A percentile compares a stretch with the other conserved stretches of the same genome.
Conservation (phyloP, 1,140 invertebrate species). For the Drosophila repletoides region DNA sequence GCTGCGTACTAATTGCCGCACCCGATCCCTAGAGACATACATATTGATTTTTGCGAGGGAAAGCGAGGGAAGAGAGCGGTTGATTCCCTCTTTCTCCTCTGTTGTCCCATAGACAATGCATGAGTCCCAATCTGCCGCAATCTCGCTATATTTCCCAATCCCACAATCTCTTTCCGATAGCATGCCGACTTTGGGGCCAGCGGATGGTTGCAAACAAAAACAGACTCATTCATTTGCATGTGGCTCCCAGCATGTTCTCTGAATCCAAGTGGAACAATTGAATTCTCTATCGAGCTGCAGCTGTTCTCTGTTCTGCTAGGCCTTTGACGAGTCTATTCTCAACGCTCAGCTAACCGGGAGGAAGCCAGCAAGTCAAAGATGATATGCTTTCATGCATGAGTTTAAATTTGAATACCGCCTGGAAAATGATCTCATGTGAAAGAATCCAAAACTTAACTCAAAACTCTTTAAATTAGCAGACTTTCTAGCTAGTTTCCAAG, state of each 20-base stretch:
- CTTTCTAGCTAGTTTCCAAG: too few species aligned
- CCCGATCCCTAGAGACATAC: slow-evolving; percentile 8
- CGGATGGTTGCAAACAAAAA: neutral
- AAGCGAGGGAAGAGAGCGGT: too few species aligned
- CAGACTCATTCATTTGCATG: slow-evolving; percentile 14
- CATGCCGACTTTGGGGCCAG: too few species aligned
- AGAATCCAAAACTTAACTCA: too few species aligned
- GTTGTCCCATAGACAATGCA: slow-evolving; percentile 2
- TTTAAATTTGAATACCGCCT: too few species aligned
- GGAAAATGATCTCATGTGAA: too few species aligned
- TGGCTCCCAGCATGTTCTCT: neutral
- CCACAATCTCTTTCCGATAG: neutral
- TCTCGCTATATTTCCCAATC: neutral
- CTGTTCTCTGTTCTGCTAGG: neutral
- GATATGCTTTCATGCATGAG: too few species aligned
- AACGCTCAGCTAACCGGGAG: too few species aligned
- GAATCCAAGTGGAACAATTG: slow-evolving; percentile 4
- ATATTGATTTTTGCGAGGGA: slow-evolving; percentile 40
- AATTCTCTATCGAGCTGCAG: slow-evolving; percentile 11
- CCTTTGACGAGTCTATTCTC: too few species aligned
- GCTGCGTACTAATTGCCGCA: slow-evolving; percentile 36
- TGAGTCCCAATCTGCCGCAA: neutral
- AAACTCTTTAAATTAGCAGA: too few species aligned
- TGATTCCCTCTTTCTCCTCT: neutral
- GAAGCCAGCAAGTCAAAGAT: too few species aligned